Conservation (phyloP, 2,113 vertebrate species). For the Neotragus pygmaeus region DNA sequence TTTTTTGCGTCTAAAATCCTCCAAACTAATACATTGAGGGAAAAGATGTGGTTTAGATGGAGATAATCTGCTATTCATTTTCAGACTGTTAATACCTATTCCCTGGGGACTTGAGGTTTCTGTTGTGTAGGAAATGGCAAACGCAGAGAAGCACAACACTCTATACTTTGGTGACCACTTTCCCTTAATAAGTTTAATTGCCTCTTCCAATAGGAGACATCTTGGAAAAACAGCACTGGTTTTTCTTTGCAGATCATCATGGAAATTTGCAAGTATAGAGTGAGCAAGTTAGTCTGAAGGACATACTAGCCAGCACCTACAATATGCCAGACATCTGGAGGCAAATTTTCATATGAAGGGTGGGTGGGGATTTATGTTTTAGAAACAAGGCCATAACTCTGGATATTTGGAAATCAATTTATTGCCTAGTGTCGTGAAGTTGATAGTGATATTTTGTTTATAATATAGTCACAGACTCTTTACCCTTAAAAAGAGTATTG, state of each 20-base stretch:
- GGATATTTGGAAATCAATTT: constrained; percentile 18
- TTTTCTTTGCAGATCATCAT: constrained; percentile 70
- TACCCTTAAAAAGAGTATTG: not conserved
- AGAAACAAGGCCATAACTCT: constrained; percentile 5
- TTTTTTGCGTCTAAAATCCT: constrained; percentile 68
- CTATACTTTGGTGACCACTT: constrained; percentile 78
- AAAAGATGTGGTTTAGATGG: constrained; percentile 75
- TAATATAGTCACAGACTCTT: not conserved
- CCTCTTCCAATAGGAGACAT: constrained; percentile 73
- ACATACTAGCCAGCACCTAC: not conserved
- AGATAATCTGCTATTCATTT: constrained; percentile 83
- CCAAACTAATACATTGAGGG: not conserved
- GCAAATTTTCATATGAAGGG: not conserved
- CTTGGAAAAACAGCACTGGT: constrained; percentile 59
- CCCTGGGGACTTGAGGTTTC: constrained; percentile 77
- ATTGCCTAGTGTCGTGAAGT: not conserved
- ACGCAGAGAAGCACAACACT: constrained; percentile 56
- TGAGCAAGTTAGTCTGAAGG: constrained; percentile 16
- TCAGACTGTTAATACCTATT: constrained; percentile 78
- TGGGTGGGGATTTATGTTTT: not conserved
- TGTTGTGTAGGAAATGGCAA: constrained; percentile 73
- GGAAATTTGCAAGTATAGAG: not conserved
- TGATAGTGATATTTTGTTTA: not conserved
- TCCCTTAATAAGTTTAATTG: constrained; percentile 71
- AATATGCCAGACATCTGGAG: constrained; percentile 6